Percentiles rank a stretch among this genome's conserved stretches.
Evolutionary conservation across 2,113 vertebrate genomes (phyloP).

Genomic region (Nesoenas mayeri): DNA sequence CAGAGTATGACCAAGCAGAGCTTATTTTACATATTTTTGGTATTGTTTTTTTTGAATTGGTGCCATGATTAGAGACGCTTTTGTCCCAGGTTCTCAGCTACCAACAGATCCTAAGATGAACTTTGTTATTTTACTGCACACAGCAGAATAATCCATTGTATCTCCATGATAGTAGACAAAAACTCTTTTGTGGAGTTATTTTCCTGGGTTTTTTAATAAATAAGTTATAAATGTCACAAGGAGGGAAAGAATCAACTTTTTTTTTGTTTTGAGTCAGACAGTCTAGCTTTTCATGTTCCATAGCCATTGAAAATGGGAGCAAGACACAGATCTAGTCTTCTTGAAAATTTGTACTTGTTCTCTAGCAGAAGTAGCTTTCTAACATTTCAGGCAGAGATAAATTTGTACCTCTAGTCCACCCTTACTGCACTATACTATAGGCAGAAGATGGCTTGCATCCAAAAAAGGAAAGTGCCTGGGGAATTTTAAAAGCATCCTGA

Average conservation of each 20-base stretch:
- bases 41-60: not conserved
- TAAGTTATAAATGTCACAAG: not conserved
- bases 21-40: not conserved
- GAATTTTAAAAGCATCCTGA: not conserved
- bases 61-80: not conserved
- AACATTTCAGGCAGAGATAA: constrained; percentile 17
- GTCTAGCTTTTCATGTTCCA: not conserved
- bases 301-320: not conserved
- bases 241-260: not conserved
- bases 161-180: not conserved
- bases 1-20: not conserved
- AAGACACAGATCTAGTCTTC: not conserved
- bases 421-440: not conserved
- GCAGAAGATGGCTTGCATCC: not conserved
- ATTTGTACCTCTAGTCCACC: not conserved
- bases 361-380: not conserved
- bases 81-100: not conserved
- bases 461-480: not conserved
- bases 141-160: not conserved
- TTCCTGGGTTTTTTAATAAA: not conserved
- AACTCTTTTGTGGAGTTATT: not conserved
- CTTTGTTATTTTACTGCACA: not conserved
- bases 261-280: not conserved
- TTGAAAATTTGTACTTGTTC: not conserved
- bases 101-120: not conserved